Percentiles rank a stretch among this genome's conserved stretches.
These are phyloP conservation scores for Protonemura montana DNA, from an alignment of 2,888 invertebrate genomes.

Conservation along the genomic window DNA sequence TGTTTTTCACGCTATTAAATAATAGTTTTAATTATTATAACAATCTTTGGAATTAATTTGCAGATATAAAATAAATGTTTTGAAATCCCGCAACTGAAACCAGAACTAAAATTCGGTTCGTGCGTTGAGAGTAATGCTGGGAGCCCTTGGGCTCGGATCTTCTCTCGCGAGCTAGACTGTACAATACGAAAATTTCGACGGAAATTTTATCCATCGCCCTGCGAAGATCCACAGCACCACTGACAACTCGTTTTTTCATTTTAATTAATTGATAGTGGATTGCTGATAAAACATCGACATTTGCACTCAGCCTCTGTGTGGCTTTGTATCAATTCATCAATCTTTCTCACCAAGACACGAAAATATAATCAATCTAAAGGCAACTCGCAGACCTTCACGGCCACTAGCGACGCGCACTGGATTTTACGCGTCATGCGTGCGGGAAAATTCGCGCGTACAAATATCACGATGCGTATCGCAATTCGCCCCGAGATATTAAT, in stretches of 20 bases:
- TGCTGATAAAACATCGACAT: constrained; percentile 2
- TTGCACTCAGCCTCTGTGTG: background rate
- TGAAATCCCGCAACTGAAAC: no score
- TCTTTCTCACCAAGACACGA: constrained; percentile 5
- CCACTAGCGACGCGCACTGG: background rate
- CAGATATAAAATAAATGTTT: no score
- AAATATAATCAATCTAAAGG: background rate
- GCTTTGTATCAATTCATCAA: background rate
- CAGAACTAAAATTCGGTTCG: no score
- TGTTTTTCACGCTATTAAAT: no score
- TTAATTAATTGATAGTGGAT: constrained; percentile 5
- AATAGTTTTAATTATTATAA: no score
- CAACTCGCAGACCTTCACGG: background rate
- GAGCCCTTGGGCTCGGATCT: no score
- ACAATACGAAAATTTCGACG: background rate
- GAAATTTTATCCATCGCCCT: background rate
- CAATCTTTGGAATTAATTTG: no score
- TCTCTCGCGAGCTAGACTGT: no score
- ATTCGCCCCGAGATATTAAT: background rate
- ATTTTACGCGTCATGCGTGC: background rate
- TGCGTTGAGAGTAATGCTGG: no score
- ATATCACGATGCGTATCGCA: background rate
- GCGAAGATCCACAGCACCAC: background rate
- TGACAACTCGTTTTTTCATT: background rate
- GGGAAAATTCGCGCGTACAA: background rate